These are phyloP conservation scores for Nomada lathburiana DNA, from an alignment of 2,888 invertebrate genomes.

Conservation along the genomic window DNA sequence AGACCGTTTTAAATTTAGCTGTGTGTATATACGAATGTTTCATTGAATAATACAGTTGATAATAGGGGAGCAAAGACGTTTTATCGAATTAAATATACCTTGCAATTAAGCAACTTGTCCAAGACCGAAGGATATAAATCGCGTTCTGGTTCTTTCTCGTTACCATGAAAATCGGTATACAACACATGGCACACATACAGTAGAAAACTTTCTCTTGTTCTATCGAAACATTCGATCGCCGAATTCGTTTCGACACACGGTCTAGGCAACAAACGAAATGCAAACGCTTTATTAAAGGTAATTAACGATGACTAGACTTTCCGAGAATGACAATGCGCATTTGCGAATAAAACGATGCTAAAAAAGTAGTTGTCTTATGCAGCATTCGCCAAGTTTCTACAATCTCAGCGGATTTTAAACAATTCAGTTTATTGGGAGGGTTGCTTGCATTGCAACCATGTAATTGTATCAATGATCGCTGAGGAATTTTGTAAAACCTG, in stretches of 20 bases:
- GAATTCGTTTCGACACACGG: not conserved
- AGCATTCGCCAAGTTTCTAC: constrained; percentile 3
- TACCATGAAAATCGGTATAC: not conserved
- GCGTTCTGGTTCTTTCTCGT: not conserved
- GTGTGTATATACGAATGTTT: not conserved
- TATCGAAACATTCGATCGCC: not conserved
- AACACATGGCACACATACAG: no score
- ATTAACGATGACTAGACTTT: constrained; percentile 62
- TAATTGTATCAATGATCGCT: not conserved
- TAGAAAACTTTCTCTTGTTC: not conserved
- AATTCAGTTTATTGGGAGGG: not conserved
- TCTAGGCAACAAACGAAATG: not conserved
- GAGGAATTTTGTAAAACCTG: constrained; percentile 25
- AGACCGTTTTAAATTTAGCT: not conserved
- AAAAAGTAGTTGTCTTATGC: no score
- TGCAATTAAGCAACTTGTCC: not conserved
- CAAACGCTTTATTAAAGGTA: constrained; percentile 18
- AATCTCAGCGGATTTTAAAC: not conserved
- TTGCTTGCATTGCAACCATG: not conserved
- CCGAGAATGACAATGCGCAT: constrained; percentile 59
- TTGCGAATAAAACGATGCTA: not conserved
- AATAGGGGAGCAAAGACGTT: not conserved
- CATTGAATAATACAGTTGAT: not conserved
- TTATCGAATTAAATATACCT: not conserved
- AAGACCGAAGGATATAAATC: not conserved